These are phyloP conservation scores for Apostichopus parvimensis DNA, from an alignment of 35 echinoderm and acorn worm species.

Conservation along the genomic window DNA sequence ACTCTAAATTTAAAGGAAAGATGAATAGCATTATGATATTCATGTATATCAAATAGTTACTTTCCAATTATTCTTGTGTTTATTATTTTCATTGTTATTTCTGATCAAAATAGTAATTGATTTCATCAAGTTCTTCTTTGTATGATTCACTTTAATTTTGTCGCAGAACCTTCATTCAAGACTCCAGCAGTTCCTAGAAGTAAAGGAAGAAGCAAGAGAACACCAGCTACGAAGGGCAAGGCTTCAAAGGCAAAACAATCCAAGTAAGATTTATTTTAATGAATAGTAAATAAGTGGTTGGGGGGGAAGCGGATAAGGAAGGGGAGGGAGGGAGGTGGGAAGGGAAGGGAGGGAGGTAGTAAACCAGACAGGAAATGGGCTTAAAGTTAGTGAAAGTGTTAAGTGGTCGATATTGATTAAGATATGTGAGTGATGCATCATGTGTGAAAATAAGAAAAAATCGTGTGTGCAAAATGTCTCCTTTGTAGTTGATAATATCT, in stretches of 20 bases:
- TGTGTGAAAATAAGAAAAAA: too few species aligned
- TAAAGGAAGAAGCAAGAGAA: constrained; percentile 32
- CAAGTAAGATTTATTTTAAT: neutral
- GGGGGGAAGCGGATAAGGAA: too few species aligned
- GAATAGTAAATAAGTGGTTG: too few species aligned
- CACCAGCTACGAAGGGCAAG: constrained; percentile 39
- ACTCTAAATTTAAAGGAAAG: neutral
- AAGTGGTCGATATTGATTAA: too few species aligned
- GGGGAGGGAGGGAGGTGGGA: too few species aligned
- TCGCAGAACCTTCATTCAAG: constrained; percentile 13
- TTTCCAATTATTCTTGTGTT: neutral
- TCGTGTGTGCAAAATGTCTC: too few species aligned
- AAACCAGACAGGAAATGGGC: too few species aligned
- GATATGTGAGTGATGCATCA: too few species aligned
- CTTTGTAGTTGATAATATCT: too few species aligned
- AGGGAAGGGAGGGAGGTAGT: too few species aligned
- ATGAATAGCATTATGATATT: neutral
- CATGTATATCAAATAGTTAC: neutral
- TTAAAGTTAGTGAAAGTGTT: too few species aligned
- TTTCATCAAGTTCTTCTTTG: neutral
- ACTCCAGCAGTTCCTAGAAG: constrained; percentile 18
- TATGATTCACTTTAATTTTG: neutral
- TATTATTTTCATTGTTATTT: neutral
- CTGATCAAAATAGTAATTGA: neutral
- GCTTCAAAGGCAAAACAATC: neutral